Percentiles rank a stretch among this genome's conserved stretches.
Evolutionary conservation across 2,113 vertebrate species (phyloP).

Genomic region (Falco punctatus): DNA sequence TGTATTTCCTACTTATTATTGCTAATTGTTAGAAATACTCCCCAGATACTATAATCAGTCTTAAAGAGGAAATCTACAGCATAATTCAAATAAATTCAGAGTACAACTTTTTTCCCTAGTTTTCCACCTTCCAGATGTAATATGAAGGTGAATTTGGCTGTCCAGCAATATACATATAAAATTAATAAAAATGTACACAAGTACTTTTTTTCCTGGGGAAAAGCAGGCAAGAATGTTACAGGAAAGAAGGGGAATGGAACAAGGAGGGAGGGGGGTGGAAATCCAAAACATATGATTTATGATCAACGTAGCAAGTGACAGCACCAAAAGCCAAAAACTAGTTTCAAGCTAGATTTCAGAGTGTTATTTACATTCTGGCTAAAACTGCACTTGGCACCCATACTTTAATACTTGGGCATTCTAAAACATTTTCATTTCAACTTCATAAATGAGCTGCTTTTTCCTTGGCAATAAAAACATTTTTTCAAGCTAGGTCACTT

Average conservation of each 20-base stretch:
- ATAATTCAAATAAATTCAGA: neutral
- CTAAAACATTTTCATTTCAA: neutral
- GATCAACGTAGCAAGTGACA: neutral
- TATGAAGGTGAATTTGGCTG: neutral
- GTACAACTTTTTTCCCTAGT: neutral
- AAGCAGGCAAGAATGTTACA: rapidly evolving
- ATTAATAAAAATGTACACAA: neutral
- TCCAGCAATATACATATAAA: neutral
- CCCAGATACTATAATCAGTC: neutral
- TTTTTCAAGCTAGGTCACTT: slow-evolving; percentile 46
- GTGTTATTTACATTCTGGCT: neutral
- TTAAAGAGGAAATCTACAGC: neutral
- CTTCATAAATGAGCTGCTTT: slow-evolving; percentile 33
- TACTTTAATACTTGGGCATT: neutral
- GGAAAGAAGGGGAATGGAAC: neutral
- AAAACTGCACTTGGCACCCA: neutral
- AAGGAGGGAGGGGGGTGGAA: neutral
- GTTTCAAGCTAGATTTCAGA: slow-evolving; percentile 13
- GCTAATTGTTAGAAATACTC: neutral
- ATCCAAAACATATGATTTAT: neutral
- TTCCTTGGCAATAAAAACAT: neutral
- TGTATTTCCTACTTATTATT: neutral
- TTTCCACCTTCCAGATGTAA: neutral
- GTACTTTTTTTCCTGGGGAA: neutral
- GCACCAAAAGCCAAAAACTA: neutral